Conservation (phyloP, 2,113 vertebrate species). For the Pygoscelis adeliae region DNA sequence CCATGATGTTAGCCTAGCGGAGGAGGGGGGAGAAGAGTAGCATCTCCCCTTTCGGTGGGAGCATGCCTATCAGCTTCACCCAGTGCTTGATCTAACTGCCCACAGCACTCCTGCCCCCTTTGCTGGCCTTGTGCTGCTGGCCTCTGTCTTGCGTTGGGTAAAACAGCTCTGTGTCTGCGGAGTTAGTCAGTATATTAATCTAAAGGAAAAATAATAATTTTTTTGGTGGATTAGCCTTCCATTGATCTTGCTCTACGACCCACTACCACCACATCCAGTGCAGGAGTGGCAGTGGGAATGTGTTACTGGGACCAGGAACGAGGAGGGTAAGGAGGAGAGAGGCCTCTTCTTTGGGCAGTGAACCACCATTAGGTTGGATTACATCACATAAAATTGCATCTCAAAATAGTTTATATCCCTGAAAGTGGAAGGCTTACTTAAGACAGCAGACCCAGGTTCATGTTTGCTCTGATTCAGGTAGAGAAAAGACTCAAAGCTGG, state of each 20-base stretch:
- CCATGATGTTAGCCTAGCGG: not conserved
- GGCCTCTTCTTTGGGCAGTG: not conserved
- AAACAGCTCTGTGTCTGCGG: not conserved
- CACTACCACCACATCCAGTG: not conserved
- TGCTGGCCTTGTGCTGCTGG: not conserved
- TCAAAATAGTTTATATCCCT: not conserved
- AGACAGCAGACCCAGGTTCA: not conserved
- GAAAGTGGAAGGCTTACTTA: not conserved
- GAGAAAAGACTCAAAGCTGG: not conserved
- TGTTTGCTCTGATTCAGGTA: not conserved
- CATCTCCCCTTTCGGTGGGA: not conserved
- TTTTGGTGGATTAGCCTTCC: not conserved
- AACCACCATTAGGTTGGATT: not conserved
- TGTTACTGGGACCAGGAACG: not conserved
- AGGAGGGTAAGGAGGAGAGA: not conserved
- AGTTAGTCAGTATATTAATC: not conserved
- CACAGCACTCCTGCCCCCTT: not conserved
- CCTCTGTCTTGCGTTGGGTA: not conserved
- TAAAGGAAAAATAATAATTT: not conserved
- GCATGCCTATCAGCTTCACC: accelerated
- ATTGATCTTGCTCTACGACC: not conserved
- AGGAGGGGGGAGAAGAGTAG: not conserved
- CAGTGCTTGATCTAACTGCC: not conserved
- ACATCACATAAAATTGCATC: not conserved
- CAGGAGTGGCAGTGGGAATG: not conserved